Evolutionary conservation across 2,797 vertebrate species (phyloP), one percentile per base, ranked within the genome.

Genomic region (Florisuga fusca): DNA sequence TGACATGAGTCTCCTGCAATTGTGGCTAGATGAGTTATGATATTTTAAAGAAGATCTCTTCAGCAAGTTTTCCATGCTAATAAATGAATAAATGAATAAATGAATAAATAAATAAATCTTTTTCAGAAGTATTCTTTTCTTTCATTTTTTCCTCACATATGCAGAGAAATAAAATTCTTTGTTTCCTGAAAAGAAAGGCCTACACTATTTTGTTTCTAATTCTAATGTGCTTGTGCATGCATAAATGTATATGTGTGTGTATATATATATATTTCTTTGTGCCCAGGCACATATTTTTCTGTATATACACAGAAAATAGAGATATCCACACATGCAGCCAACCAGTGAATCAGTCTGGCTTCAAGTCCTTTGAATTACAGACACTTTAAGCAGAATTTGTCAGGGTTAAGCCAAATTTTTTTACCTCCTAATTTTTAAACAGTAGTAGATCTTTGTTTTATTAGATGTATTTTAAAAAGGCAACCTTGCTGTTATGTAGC

Each of bases 1-100:
- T 96, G 96, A 97, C 96, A 98, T 78, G 64, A 93, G 69, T 84
- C 94, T 96, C 77, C 87, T 94, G 93, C 95, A 96, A 94, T 97
- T 15, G 13, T 62, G 88, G 86, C 58, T 75, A 96, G 92, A 97
- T 92, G 80, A 97, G 95, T 92, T 95, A 96, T 85, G 78, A 84
- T 90, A 95, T 97, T 96, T 96, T 91, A 94, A 97, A 97, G 95
- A 84, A 97, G 79, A 96, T 94, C 59, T 94, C 90, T 93, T 94
- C 68, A 18, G n/a, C 69, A 93, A 88, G 81, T 88, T 97, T 95
- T 95, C 62, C 34, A 46, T 36, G 18, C 1, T 84, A 93, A 74
- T 62, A 2, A 7, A 79, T 33, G 27, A 21, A 19, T 20, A 46
- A 46, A 36, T 36, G 36, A 36, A 46, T 20, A 21, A 46, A 46